Percentiles rank a stretch among this genome's conserved stretches.
These are phyloP conservation scores for Leptopilina syphax DNA, from an alignment of 2,888 invertebrate species.

Conservation along the genomic window DNA sequence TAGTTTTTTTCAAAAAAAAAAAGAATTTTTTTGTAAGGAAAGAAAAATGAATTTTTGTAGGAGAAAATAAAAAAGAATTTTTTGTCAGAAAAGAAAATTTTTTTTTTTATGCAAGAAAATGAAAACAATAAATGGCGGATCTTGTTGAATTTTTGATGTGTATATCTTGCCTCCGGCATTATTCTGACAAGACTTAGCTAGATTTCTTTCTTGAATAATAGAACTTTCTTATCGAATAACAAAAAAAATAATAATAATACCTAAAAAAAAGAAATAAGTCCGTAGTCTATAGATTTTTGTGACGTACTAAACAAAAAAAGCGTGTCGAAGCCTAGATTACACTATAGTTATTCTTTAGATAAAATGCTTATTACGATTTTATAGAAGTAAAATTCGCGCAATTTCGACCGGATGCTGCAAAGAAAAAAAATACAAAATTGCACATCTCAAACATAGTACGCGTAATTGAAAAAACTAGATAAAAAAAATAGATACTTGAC, in stretches of 20 bases:
- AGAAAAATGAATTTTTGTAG: too few species aligned
- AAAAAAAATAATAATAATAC: too few species aligned
- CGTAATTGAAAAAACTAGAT: neutral
- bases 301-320: neutral
- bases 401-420: slow-evolving; percentile 7
- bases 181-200: slow-evolving; percentile 16
- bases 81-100: neutral
- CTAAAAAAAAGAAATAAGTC: neutral
- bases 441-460: neutral
- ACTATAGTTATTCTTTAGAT: slow-evolving; percentile 17
- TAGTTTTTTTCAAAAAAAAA: too few species aligned
- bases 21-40: too few species aligned
- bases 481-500: slow-evolving; percentile 8
- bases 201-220: neutral
- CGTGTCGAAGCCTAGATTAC: neutral
- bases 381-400: neutral
- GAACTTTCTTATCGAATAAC: neutral
- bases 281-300: neutral
- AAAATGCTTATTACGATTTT: slow-evolving; percentile 20
- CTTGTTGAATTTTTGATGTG: neutral
- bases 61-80: neutral
- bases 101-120: neutral
- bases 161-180: slow-evolving; percentile 29
- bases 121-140: neutral
- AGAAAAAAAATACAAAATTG: too few species aligned